These are phyloP conservation scores for Clarias laeviceps DNA, from an alignment of 2,797 vertebrate genomes.

Conservation along the genomic window DNA sequence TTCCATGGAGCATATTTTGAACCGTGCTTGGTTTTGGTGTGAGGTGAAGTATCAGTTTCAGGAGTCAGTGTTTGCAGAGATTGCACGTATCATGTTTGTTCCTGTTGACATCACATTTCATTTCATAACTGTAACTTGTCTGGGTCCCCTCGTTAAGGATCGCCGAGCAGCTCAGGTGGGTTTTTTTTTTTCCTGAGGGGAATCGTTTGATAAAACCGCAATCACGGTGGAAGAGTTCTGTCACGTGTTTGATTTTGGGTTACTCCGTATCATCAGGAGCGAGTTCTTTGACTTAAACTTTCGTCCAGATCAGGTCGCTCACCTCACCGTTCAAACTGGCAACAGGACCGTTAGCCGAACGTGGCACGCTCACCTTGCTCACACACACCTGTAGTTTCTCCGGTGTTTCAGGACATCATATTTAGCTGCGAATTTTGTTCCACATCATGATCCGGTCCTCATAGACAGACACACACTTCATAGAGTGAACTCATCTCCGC, in stretches of 20 bases:
- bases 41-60: background rate
- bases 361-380: background rate
- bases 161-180: background rate
- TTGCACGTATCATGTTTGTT: background rate
- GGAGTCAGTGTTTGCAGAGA: background rate
- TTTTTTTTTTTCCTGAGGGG: background rate
- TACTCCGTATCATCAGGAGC: background rate
- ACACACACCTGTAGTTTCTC: background rate
- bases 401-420: background rate
- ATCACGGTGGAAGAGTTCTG: background rate
- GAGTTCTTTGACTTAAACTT: background rate
- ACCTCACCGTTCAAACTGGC: background rate
- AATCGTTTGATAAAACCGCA: background rate
- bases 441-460: background rate
- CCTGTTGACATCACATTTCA: background rate
- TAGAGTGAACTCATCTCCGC: background rate
- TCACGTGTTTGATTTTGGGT: background rate
- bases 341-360: background rate
- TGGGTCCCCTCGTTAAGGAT: background rate
- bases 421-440: background rate
- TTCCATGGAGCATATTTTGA: background rate
- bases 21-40: background rate
- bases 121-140: no score
- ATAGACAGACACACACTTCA: no score
- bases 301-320: background rate